Evolutionary conservation across 2,888 invertebrate genomes (phyloP).

Genomic region (Dendrolimus houi): DNA sequence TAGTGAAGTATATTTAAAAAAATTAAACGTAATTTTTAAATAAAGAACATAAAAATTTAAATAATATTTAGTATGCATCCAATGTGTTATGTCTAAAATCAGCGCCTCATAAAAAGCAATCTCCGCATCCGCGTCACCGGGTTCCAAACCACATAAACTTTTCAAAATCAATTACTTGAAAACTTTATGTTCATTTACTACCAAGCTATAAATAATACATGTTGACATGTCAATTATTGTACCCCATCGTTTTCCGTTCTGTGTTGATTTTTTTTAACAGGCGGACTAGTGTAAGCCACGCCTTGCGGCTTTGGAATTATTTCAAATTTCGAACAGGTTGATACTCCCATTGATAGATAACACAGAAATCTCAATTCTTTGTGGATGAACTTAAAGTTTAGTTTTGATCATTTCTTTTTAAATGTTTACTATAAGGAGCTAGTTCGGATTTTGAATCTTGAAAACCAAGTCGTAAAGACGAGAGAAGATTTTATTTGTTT

Average conservation of each 20-base stretch:
- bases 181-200: constrained; percentile 61
- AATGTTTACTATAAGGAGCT: background rate
- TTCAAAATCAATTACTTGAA: constrained; percentile 65
- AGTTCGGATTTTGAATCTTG: constrained; percentile 14
- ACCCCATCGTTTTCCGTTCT: constrained; percentile 48
- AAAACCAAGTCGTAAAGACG: constrained; percentile 24
- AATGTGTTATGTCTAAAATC: background rate
- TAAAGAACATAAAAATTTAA: too few species aligned
- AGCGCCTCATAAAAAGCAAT: constrained; percentile 26
- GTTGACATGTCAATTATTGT: constrained; percentile 70
- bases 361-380: constrained; percentile 19
- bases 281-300: constrained; percentile 46
- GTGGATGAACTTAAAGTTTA: background rate
- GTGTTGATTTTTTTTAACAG: constrained; percentile 32
- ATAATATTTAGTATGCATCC: too few species aligned
- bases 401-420: background rate
- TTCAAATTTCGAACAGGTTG: constrained; percentile 32
- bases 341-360: constrained; percentile 31
- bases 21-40: too few species aligned
- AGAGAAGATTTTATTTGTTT: constrained; percentile 14
- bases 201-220: constrained; percentile 61
- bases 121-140: constrained; percentile 38
- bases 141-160: constrained; percentile 49
- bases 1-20: too few species aligned
- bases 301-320: constrained; percentile 33